phyloP scores from a whole-genome alignment of 1,140 invertebrate species.

The Drosophila nannoptera region DNA sequence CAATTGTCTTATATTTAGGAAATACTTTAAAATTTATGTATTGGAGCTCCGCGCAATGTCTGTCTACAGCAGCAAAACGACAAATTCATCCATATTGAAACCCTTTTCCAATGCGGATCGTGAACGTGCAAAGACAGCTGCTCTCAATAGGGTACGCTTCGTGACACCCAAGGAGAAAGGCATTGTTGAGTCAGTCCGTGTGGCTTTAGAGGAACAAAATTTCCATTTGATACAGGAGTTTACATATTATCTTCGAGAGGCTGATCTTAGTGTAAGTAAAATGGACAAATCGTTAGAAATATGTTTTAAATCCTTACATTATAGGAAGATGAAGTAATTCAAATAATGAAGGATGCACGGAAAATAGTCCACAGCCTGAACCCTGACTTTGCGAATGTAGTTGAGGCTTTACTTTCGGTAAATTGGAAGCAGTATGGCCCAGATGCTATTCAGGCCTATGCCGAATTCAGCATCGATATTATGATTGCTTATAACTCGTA shows the following conservation, averaged over 20 bases:
- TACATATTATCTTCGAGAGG: slow-evolving; percentile 54
- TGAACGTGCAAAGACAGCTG: slow-evolving; percentile 55
- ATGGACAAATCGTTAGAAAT: neutral
- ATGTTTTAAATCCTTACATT: slow-evolving; percentile 1
- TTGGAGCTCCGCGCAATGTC: slow-evolving; percentile 49
- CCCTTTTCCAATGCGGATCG: slow-evolving; percentile 55
- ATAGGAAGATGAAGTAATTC: slow-evolving; percentile 82
- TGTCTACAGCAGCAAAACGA: slow-evolving; percentile 62
- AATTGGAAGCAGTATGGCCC: slow-evolving; percentile 81
- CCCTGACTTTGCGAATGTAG: slow-evolving; percentile 81
- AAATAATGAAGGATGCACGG: slow-evolving; percentile 81
- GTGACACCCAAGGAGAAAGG: slow-evolving; percentile 57
- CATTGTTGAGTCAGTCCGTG: slow-evolving; percentile 52
- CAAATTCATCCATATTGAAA: slow-evolving; percentile 67
- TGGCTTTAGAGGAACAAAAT: slow-evolving; percentile 53
- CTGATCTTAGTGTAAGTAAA: slow-evolving; percentile 55
- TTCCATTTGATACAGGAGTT: slow-evolving; percentile 68
- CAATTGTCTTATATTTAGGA: slow-evolving; percentile 28
- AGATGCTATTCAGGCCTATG: slow-evolving; percentile 81
- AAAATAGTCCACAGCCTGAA: slow-evolving; percentile 82
- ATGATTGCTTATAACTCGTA: slow-evolving; percentile 83
- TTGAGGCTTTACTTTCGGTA: slow-evolving; percentile 83
- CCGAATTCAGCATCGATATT: slow-evolving; percentile 83
- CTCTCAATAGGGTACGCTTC: slow-evolving; percentile 71
- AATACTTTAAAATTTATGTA: slow-evolving; percentile 12